Evolutionary conservation across 30 jellyfish, hydroid and myxozoan species (phyloP).

Genomic region (Pseudorhiza aurosa): DNA sequence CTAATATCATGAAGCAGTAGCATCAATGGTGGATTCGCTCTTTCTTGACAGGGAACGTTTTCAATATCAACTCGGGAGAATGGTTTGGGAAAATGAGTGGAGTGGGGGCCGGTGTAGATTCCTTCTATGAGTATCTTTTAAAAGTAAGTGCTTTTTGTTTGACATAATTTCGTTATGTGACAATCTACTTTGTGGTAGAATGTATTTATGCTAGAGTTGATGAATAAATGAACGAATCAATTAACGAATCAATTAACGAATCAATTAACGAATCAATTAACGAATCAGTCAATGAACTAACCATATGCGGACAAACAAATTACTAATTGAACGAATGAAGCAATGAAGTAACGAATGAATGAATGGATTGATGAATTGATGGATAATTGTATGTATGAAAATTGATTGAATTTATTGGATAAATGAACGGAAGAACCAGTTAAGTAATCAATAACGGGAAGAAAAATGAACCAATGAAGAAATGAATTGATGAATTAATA

Average conservation of each 20-base stretch:
- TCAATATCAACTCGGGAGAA: conserved; percentile 87
- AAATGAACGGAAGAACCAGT: too few species aligned
- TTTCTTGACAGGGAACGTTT: conserved; percentile 74
- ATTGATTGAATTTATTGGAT: too few species aligned
- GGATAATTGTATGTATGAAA: background rate
- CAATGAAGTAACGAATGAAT: background rate
- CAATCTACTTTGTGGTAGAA: too few species aligned
- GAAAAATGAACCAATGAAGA: background rate
- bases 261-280: too few species aligned
- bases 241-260: too few species aligned
- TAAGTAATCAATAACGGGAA: too few species aligned
- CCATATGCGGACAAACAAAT: background rate
- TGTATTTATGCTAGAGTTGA: too few species aligned
- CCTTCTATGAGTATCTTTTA: conserved; percentile 92
- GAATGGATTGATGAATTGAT: background rate
- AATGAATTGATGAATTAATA: background rate
- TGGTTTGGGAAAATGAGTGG: conserved; percentile 99
- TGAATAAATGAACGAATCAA: too few species aligned
- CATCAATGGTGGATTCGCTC: too few species aligned
- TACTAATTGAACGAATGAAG: background rate
- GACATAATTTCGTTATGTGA: background rate
- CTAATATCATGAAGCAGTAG: too few species aligned
- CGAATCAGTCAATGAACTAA: too few species aligned
- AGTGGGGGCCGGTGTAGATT: conserved; percentile 99
- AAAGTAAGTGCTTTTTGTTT: conserved; percentile 49